These are phyloP conservation scores for Nebria ingens DNA, from an alignment of 1,140 invertebrate species.

Conservation along the genomic window DNA sequence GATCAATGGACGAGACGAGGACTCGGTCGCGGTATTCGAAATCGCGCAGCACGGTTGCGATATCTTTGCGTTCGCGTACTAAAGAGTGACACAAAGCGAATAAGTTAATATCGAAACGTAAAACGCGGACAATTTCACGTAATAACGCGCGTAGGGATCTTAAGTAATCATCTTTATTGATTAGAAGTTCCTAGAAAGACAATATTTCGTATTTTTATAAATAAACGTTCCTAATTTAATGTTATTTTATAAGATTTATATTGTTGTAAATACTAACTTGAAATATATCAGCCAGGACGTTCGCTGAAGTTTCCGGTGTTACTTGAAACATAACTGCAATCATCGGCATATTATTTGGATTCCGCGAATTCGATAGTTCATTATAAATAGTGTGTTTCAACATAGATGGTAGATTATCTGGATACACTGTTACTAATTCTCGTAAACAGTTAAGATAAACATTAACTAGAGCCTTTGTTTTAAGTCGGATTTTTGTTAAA, in stretches of 20 bases:
- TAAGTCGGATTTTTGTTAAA: slow-evolving; percentile 82
- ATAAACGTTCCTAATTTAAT: background rate
- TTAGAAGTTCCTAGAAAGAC: slow-evolving; percentile 65
- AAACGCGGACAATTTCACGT: slow-evolving; percentile 75
- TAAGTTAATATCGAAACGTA: slow-evolving; percentile 71
- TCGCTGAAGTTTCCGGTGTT: slow-evolving; percentile 61
- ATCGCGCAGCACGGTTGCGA: slow-evolving; percentile 39
- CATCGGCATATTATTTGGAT: slow-evolving; percentile 89
- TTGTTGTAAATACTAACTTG: slow-evolving; percentile 36
- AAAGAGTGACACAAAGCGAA: slow-evolving; percentile 56
- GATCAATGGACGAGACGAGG: slow-evolving; percentile 72
- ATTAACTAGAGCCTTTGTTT: slow-evolving; percentile 85
- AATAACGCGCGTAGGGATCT: slow-evolving; percentile 71
- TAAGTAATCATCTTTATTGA: slow-evolving; percentile 84
- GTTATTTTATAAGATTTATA: no score
- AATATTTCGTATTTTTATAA: no score
- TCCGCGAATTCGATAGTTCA: slow-evolving; percentile 81
- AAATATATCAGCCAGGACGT: slow-evolving; percentile 68
- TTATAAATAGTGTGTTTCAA: slow-evolving; percentile 91
- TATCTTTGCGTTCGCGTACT: slow-evolving; percentile 50
- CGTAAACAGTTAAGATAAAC: slow-evolving; percentile 79
- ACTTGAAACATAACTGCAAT: slow-evolving; percentile 78
- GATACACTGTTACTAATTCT: slow-evolving; percentile 64
- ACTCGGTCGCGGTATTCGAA: slow-evolving; percentile 71
- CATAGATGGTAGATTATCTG: slow-evolving; percentile 75